Evolutionary conservation across 2,113 vertebrate genomes (phyloP).

Genomic region (Narcine bancroftii): DNA sequence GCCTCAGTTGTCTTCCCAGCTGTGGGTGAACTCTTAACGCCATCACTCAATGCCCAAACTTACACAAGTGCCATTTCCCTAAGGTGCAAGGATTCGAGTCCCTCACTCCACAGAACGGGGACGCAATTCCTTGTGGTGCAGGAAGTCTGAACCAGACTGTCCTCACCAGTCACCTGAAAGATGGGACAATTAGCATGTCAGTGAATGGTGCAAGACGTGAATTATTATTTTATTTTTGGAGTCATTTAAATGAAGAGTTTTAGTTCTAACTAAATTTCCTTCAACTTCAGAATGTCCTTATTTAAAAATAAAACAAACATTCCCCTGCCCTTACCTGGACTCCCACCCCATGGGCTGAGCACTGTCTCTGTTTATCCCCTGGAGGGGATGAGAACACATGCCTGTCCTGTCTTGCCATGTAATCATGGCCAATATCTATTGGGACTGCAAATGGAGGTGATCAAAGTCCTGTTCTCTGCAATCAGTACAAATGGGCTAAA

Average conservation of each 20-base stretch:
- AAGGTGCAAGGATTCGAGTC: neutral
- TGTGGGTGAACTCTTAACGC: neutral
- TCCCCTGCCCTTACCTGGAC: neutral
- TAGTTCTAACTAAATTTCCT: neutral
- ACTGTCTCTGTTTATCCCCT: neutral
- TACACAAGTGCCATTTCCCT: neutral
- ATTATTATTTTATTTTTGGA: neutral
- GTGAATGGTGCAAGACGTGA: neutral
- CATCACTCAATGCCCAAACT: neutral
- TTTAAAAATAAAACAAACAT: neutral
- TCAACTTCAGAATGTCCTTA: too few species aligned
- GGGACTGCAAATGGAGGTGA: too few species aligned
- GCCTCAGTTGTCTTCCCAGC: neutral
- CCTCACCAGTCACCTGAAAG: neutral
- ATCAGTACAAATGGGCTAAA: too few species aligned
- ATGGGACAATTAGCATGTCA: neutral
- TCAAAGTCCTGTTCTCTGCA: too few species aligned
- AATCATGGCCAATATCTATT: too few species aligned
- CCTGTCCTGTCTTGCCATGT: neutral
- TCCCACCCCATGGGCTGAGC: neutral
- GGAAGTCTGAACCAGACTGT: neutral
- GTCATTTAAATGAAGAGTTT: neutral
- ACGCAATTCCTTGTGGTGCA: neutral
- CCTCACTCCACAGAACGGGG: neutral
- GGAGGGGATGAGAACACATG: too few species aligned